A percentile compares a stretch with the other conserved stretches of the same genome.
phyloP scores from a whole-genome alignment of 2,113 vertebrate genomes.

The Ciconia stormi region DNA sequence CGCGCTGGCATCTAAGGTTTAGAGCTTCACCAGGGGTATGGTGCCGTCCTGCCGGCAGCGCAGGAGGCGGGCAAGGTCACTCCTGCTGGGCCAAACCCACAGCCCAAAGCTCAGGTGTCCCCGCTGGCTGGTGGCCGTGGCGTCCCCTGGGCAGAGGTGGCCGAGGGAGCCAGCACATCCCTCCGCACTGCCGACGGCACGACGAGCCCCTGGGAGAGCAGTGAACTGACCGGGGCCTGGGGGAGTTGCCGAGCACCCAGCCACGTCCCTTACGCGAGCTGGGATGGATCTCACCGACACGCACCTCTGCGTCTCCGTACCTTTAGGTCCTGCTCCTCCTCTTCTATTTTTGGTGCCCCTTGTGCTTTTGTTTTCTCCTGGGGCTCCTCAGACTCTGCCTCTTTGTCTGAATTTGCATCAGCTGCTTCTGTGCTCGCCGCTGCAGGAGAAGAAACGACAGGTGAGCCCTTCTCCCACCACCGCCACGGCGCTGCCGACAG shows the following conservation, averaged over 20 bases:
- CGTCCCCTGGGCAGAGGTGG: neutral
- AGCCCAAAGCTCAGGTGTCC: neutral
- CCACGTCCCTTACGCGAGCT: neutral
- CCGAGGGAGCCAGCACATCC: neutral
- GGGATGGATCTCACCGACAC: neutral
- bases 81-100: neutral
- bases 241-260: neutral
- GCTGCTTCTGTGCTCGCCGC: slow-evolving; percentile 71
- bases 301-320: slow-evolving; percentile 33
- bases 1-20: rapidly evolving
- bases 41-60: rapidly evolving
- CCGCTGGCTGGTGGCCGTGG: neutral
- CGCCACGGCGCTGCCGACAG: neutral
- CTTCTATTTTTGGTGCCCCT: slow-evolving; percentile 76
- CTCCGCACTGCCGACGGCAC: rapidly evolving
- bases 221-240: neutral
- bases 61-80: rapidly evolving
- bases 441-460: slow-evolving; percentile 17
- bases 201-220: neutral
- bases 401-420: slow-evolving; percentile 77
- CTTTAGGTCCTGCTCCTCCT: slow-evolving; percentile 89
- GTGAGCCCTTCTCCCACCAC: neutral
- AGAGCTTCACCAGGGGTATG: neutral
- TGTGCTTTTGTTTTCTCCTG: slow-evolving; percentile 79
- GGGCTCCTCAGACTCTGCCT: slow-evolving; percentile 75